phyloP scores from a whole-genome alignment of 2,113 vertebrate species.

The Tauraco erythrolophus region DNA sequence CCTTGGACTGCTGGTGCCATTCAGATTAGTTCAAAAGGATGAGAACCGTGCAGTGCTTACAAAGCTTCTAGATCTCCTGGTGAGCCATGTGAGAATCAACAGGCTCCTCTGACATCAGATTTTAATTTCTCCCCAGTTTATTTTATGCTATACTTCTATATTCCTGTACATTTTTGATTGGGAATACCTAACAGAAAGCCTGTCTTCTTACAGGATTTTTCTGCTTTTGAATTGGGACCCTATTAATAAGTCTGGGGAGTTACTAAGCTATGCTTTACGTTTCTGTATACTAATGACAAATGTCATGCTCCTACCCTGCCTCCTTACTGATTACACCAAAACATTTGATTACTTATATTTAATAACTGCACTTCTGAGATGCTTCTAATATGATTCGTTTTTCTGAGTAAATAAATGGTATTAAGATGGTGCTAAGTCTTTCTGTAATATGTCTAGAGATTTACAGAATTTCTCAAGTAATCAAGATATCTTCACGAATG shows the following conservation, averaged over 20 bases:
- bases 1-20: background rate
- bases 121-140: background rate
- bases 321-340: background rate
- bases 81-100: background rate
- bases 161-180: background rate
- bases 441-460: background rate
- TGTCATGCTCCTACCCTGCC: background rate
- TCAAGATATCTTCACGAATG: background rate
- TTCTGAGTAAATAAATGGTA: background rate
- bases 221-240: background rate
- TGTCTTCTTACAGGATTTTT: background rate
- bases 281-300: background rate
- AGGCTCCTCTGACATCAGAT: background rate
- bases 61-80: background rate
- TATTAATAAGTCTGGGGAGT: background rate
- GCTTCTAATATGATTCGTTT: background rate
- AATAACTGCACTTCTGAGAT: background rate
- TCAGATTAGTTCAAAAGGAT: background rate
- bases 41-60: background rate
- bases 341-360: background rate
- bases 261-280: background rate
- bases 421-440: background rate
- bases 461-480: conserved; percentile 16
- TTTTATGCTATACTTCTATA: background rate
- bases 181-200: background rate